Base-by-base conservation (phyloP, 1,140 invertebrate species). In the Mercenaria mercenaria region DNA sequence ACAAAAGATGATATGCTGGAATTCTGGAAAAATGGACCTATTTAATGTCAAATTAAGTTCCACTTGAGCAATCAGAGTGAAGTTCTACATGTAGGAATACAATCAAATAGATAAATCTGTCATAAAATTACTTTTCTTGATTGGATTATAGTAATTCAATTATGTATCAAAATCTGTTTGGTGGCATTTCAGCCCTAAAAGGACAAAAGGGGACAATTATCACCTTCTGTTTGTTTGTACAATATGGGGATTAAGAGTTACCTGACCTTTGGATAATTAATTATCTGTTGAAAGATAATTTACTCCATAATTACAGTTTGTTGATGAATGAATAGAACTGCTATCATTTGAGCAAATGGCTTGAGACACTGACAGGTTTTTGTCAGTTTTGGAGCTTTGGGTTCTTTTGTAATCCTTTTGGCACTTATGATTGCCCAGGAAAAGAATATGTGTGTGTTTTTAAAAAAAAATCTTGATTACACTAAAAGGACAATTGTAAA, bases 301-400 rank as follows among this genome's bases (percentile, higher is more conserved):
- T 23, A 6, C 4, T 29, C 11, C 0, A 79, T 52, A 52, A 79
- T 52, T 56, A 23, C 43, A 52, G 23, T 83, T 50, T 43, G 37
- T 67, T 67, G 81, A 83, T 83, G 32, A 61, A 8, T 83, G 15
- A 67, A 83, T 23, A 20, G 81, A 39, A 39, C 15, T 34, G 1
- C 39, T n/a, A 61, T 81, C 77, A 61, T 37, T 29, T 43, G 41
- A 37, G 50, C 52, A 83, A 56, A 79, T 79, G 81, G 81, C 10
- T 83, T 83, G 59, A 83, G 81, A 83, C 81, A 39, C 3, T 79
- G 59, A 69, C 81, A 83, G 23, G 26, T 83, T 82, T 29, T 83
- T 69, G 59, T 82, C 80, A 82, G 47, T 50, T 67, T 32, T 59
- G 4, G 15, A 83, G 61, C 61, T 83, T 83, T 50, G 81, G 34